Percentiles rank a stretch among this genome's conserved stretches.
Conservation (phyloP, 1,140 invertebrate genomes). For the Archegozetes longisetosus region DNA sequence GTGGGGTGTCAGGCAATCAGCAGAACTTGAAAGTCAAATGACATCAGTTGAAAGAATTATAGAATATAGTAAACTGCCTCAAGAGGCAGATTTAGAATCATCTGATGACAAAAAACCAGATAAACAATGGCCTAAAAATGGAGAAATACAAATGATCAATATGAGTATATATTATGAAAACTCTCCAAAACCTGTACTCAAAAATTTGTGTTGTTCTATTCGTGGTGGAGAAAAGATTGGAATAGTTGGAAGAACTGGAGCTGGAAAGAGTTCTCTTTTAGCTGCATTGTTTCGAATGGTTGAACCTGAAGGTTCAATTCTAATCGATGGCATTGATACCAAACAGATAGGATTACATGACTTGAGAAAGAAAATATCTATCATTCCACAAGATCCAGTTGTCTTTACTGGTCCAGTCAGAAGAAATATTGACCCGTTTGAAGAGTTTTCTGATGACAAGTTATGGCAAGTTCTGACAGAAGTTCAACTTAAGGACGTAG, state of each 20-base stretch:
- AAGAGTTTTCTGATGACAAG: constrained; percentile 21
- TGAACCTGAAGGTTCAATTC: constrained; percentile 53
- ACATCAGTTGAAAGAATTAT: constrained; percentile 63
- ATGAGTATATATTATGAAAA: constrained; percentile 45
- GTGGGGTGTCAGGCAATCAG: constrained; percentile 43
- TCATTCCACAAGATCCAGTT: constrained; percentile 54
- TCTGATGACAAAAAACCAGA: constrained; percentile 36
- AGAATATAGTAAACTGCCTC: constrained; percentile 52
- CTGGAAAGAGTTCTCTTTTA: constrained; percentile 32
- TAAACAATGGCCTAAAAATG: constrained; percentile 47
- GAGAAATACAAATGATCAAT: constrained; percentile 45
- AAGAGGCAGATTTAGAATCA: constrained; percentile 37
- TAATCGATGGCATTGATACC: constrained; percentile 66
- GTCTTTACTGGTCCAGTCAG: constrained; percentile 32
- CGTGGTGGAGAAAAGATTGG: constrained; percentile 46
- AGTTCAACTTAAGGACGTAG: constrained; percentile 22
- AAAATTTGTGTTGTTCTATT: constrained; percentile 24
- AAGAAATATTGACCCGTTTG: constrained; percentile 26
- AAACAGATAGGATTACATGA: constrained; percentile 43
- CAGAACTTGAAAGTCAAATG: constrained; percentile 65
- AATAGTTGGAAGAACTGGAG: constrained; percentile 42
- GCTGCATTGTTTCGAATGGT: constrained; percentile 10
- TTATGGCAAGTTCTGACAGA: constrained; percentile 24
- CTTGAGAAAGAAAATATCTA: constrained; percentile 43
- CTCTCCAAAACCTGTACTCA: constrained; percentile 32